Percentiles rank a stretch among this genome's conserved stretches.
Evolutionary conservation across 2,888 invertebrate species (phyloP).

Genomic region (Deilephila porcellus): DNA sequence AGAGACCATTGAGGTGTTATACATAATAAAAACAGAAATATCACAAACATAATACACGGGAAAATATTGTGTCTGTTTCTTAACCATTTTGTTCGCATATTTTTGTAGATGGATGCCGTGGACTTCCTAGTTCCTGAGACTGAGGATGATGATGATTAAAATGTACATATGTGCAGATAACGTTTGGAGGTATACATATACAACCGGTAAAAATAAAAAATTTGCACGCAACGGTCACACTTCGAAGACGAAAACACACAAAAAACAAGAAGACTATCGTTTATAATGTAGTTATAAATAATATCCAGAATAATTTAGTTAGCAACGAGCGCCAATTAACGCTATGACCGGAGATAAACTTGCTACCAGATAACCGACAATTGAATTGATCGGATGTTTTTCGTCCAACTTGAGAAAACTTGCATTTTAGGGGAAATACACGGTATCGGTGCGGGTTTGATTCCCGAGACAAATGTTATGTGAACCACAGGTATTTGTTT

Average conservation of each 20-base stretch:
- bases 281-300: slow-evolving; percentile 26
- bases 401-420: neutral
- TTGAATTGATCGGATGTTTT: slow-evolving; percentile 1
- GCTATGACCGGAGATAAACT: slow-evolving; percentile 37
- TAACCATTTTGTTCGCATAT: too few species aligned
- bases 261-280: neutral
- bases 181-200: neutral
- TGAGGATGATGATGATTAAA: neutral
- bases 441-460: too few species aligned
- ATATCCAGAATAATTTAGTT: slow-evolving; percentile 34
- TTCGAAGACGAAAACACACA: neutral
- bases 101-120: too few species aligned
- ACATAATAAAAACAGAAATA: too few species aligned
- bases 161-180: neutral
- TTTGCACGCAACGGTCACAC: neutral
- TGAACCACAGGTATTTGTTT: too few species aligned
- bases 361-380: slow-evolving; percentile 20
- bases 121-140: too few species aligned
- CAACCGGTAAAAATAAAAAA: neutral
- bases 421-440: neutral
- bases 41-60: too few species aligned
- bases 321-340: slow-evolving; percentile 34
- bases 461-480: too few species aligned
- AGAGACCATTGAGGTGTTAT: too few species aligned
- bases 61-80: too few species aligned